Evolutionary conservation across 92 coral and sea anemone genomes (phyloP).

Genomic region (Pocillopora meandrina): DNA sequence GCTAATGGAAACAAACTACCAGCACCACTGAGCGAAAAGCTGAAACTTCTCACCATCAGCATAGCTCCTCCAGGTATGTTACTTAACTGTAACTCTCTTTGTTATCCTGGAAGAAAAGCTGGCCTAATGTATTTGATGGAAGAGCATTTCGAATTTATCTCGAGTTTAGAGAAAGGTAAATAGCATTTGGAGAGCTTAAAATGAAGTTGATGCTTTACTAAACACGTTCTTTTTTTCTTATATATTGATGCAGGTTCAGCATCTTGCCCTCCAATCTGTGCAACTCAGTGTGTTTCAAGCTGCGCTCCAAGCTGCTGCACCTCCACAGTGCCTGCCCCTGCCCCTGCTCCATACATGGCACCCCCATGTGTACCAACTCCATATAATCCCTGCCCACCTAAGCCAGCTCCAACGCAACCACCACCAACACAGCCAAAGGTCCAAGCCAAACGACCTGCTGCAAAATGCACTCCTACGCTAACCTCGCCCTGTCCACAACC

Average conservation of each 20-base stretch:
- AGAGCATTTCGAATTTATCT: no score
- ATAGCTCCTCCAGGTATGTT: slow-evolving; percentile 80
- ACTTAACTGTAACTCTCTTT: no score
- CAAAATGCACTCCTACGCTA: slow-evolving; percentile 31
- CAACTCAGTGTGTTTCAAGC: slow-evolving; percentile 40
- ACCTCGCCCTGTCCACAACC: slow-evolving; percentile 29
- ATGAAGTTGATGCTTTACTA: no score
- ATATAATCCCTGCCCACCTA: slow-evolving; percentile 40
- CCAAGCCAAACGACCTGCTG: slow-evolving; percentile 39
- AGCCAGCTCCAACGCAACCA: slow-evolving; percentile 39
- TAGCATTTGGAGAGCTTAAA: background rate
- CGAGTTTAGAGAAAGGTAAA: no score
- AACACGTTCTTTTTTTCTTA: background rate
- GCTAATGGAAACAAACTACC: slow-evolving; percentile 70
- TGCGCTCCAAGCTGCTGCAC: slow-evolving; percentile 72
- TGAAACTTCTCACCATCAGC: slow-evolving; percentile 55
- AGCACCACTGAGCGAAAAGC: slow-evolving; percentile 59
- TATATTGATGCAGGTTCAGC: slow-evolving; percentile 33
- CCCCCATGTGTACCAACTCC: slow-evolving; percentile 29
- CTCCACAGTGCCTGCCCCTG: slow-evolving; percentile 52
- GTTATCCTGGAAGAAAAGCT: no score
- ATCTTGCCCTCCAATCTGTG: slow-evolving; percentile 49
- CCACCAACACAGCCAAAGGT: slow-evolving; percentile 52
- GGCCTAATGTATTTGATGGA: no score
- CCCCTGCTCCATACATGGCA: slow-evolving; percentile 15